A percentile compares a stretch with the other conserved stretches of the same genome.
phyloP scores from a whole-genome alignment of 53 echinoderm and acorn worm genomes.

The Holothuria scabra region DNA sequence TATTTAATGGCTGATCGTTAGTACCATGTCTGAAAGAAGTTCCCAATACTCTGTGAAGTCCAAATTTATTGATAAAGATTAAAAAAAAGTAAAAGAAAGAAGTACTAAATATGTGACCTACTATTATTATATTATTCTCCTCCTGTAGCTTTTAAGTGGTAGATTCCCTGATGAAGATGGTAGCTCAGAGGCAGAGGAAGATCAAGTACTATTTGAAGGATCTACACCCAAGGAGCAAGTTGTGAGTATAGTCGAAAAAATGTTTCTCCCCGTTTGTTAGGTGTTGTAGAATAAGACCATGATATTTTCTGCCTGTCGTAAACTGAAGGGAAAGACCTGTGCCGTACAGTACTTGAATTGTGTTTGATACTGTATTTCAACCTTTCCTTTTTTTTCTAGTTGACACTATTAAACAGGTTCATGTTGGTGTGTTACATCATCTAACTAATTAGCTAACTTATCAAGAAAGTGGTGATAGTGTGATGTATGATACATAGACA shows the following conservation, averaged over 20 bases:
- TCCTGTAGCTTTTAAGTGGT: constrained; percentile 79
- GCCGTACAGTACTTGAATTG: too few species aligned
- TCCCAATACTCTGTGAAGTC: neutral
- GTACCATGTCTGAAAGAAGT: too few species aligned
- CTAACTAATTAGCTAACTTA: too few species aligned
- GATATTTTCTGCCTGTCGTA: too few species aligned
- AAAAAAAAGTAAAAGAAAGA: neutral
- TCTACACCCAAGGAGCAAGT: constrained; percentile 94
- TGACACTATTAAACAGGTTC: too few species aligned
- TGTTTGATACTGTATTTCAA: too few species aligned
- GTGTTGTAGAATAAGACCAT: too few species aligned
- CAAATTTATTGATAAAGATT: neutral
- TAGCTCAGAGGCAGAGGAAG: constrained; percentile 97
- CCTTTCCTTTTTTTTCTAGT: too few species aligned
- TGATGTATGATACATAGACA: neutral
- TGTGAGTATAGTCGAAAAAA: constrained; percentile 72
- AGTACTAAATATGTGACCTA: neutral
- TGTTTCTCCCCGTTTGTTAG: too few species aligned
- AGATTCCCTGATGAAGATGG: constrained; percentile 84
- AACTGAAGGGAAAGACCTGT: too few species aligned
- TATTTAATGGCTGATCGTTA: too few species aligned
- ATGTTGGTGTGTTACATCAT: too few species aligned
- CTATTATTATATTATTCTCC: constrained; percentile 8
- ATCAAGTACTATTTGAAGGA: constrained; percentile 94
- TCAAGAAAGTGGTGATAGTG: neutral